Conservation (phyloP, 2,113 vertebrate species). For the Phaethon lepturus region DNA sequence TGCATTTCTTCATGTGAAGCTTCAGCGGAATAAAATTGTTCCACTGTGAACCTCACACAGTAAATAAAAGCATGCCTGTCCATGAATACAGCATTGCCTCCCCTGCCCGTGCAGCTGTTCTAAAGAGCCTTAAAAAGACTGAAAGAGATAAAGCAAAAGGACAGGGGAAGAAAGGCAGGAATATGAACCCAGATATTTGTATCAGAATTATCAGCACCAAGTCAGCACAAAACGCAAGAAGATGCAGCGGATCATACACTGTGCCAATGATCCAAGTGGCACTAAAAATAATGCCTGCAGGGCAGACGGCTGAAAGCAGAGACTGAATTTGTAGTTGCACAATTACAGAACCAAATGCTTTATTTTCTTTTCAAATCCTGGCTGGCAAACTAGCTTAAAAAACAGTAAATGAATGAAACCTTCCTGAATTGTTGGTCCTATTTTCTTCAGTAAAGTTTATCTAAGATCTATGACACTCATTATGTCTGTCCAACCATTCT, state of each 20-base stretch:
- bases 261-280: neutral
- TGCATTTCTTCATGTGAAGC: neutral
- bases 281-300: neutral
- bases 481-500: neutral
- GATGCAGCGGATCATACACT: neutral
- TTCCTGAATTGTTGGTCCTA: neutral
- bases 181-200: neutral
- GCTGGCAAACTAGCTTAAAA: neutral
- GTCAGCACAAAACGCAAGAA: neutral
- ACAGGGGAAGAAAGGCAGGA: neutral
- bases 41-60: neutral
- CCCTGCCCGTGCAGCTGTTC: neutral
- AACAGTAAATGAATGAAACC: neutral
- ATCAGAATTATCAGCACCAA: neutral
- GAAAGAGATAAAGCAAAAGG: neutral
- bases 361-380: slow-evolving; percentile 23
- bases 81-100: neutral
- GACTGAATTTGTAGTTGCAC: neutral
- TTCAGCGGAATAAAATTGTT: neutral
- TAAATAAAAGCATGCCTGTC: neutral
- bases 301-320: slow-evolving; percentile 21
- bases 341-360: slow-evolving; percentile 34
- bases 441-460: neutral
- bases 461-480: neutral
- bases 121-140: neutral